phyloP scores from a whole-genome alignment of 2,113 vertebrate genomes.

The Alexandromys fortis region DNA sequence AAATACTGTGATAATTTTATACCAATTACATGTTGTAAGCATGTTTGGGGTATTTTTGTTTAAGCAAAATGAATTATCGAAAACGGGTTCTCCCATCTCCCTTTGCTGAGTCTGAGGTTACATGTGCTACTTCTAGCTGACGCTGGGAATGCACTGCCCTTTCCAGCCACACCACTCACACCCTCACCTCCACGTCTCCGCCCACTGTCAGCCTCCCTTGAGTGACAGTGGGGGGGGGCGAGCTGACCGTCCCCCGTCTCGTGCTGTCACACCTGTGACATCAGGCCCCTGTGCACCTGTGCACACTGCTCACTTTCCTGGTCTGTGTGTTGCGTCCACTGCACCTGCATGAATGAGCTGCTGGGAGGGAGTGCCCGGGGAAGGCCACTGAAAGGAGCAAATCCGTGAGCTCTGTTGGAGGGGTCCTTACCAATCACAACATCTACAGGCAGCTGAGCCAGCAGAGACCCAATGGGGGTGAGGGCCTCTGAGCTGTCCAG shows the following conservation, averaged over 20 bases:
- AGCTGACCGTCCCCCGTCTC: background rate
- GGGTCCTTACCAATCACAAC: slow-evolving; percentile 92
- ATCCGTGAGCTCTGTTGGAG: accelerated
- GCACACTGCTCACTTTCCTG: background rate
- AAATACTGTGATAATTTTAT: background rate
- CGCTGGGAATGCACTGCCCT: background rate
- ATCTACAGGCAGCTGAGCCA: slow-evolving; percentile 94
- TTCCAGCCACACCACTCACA: background rate
- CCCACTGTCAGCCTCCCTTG: background rate
- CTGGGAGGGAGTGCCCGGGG: background rate
- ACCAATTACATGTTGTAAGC: background rate
- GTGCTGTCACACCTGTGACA: background rate
- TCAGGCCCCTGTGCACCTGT: background rate
- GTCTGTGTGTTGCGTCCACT: background rate
- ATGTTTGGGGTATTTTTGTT: background rate
- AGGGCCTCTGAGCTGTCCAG: slow-evolving; percentile 87
- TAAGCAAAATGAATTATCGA: background rate
- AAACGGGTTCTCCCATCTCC: background rate
- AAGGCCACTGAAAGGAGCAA: background rate
- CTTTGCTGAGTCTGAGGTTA: background rate
- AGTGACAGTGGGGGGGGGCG: background rate
- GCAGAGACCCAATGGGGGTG: slow-evolving; percentile 90
- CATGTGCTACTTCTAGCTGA: too few relatives aligned
- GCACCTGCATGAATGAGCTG: background rate
- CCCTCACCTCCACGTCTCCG: background rate